Evolutionary conservation across 2,888 invertebrate genomes (phyloP).

Genomic region (Drosophila atroscutellata): DNA sequence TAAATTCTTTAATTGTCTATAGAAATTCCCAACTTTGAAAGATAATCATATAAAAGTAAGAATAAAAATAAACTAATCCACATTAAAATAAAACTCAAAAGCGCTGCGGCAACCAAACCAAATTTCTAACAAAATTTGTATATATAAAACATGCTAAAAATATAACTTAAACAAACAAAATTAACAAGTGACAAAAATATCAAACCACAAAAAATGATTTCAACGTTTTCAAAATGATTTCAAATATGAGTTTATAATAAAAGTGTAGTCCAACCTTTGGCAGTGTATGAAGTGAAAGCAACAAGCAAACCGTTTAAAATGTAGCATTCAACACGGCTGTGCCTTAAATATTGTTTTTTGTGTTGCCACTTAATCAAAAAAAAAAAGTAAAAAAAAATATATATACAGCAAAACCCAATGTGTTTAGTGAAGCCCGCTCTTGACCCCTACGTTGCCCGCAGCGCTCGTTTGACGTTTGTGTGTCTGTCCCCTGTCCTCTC

Average conservation of each 20-base stretch:
- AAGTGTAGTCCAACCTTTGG: constrained; percentile 58
- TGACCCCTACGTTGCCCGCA: constrained; percentile 67
- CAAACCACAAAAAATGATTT: constrained; percentile 14
- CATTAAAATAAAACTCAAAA: constrained; percentile 30
- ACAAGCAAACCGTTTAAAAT: constrained; percentile 33
- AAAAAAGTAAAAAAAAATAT: constrained; percentile 8
- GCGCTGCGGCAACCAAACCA: constrained; percentile 75
- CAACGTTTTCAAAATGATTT: constrained; percentile 5
- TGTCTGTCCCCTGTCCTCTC: constrained; percentile 46
- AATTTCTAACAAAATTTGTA: constrained; percentile 34
- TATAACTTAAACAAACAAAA: constrained; percentile 13
- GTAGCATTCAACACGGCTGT: constrained; percentile 59
- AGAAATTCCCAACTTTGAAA: constrained; percentile 14
- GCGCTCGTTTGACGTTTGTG: constrained; percentile 62
- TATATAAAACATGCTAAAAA: constrained; percentile 21
- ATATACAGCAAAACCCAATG: constrained; percentile 22
- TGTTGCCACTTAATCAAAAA: constrained; percentile 23
- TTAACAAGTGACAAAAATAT: constrained; percentile 13
- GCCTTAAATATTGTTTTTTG: constrained; percentile 37
- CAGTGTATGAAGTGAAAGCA: constrained; percentile 46
- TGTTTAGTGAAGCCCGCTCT: constrained; percentile 52
- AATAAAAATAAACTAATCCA: constrained; percentile 27
- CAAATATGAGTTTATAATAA: constrained; percentile 8
- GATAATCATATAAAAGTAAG: background rate
- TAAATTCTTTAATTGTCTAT: background rate